Conservation (phyloP, 2,113 vertebrate genomes). For the Recurvirostra avosetta region DNA sequence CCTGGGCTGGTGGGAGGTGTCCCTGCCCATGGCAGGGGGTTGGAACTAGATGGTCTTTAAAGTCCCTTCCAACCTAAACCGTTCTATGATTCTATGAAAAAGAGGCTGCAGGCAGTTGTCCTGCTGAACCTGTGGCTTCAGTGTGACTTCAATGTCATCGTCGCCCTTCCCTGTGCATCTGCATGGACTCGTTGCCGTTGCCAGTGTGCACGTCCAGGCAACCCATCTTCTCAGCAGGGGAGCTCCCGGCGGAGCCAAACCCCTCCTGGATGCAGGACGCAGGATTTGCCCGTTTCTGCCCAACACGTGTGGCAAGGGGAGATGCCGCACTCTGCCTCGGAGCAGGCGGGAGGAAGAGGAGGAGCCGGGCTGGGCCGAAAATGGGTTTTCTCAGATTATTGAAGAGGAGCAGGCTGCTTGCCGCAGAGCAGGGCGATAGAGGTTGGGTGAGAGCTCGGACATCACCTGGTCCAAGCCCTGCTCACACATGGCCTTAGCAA, state of each 20-base stretch:
- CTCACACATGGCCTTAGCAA: neutral
- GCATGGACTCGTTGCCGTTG: neutral
- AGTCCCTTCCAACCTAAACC: too few species aligned
- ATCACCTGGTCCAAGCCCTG: neutral
- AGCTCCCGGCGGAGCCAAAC: neutral
- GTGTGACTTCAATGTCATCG: neutral
- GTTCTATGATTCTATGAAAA: too few species aligned
- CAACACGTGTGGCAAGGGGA: neutral
- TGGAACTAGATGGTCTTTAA: too few species aligned
- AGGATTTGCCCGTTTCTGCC: neutral
- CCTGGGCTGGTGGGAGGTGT: too few species aligned
- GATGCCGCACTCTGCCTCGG: rapidly evolving
- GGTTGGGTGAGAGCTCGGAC: neutral
- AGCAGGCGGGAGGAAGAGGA: neutral
- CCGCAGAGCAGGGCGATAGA: neutral
- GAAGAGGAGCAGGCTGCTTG: neutral
- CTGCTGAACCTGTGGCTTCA: neutral
- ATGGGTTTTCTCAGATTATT: neutral
- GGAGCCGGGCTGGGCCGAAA: neutral
- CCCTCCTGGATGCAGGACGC: neutral
- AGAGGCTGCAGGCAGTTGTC: neutral
- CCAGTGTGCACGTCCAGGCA: neutral
- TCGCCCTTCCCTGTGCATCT: neutral
- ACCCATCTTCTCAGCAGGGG: neutral
- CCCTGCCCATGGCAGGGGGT: too few species aligned